Evolutionary conservation across 2,113 vertebrate genomes (phyloP).

Genomic region (Osmerus eperlanus): DNA sequence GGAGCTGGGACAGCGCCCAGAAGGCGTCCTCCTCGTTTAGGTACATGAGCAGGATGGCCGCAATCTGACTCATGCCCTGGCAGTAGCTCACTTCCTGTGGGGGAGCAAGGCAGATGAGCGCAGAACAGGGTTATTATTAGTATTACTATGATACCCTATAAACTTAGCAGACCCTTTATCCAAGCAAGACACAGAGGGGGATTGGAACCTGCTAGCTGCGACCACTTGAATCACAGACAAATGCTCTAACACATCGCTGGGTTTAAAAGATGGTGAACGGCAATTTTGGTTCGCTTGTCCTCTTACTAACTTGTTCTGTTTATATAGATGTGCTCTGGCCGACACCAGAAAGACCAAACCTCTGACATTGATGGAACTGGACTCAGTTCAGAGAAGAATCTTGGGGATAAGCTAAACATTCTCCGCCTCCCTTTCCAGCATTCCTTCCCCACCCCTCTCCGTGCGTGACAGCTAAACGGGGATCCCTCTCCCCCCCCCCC

Average conservation of each 20-base stretch:
- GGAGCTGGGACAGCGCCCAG: constrained; percentile 85
- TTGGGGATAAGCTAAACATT: constrained; percentile 40
- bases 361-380: too few species aligned
- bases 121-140: constrained; percentile 9
- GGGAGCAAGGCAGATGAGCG: constrained; percentile 13
- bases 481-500: neutral
- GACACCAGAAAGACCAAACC: too few species aligned
- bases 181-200: too few species aligned
- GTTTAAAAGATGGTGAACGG: too few species aligned
- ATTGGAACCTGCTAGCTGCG: too few species aligned
- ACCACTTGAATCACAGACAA: too few species aligned
- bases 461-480: constrained; percentile 46
- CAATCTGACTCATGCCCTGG: constrained; percentile 89
- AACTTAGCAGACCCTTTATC: too few species aligned
- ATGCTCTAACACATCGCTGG: too few species aligned
- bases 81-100: constrained; percentile 93
- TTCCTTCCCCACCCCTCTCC: constrained; percentile 38
- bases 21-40: constrained; percentile 87
- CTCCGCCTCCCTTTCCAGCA: constrained; percentile 40
- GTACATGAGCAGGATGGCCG: constrained; percentile 86
- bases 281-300: too few species aligned
- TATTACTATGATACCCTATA: too few species aligned
- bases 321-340: too few species aligned
- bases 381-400: constrained; percentile 4
- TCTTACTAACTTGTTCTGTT: too few species aligned